Conservation (phyloP, 2,113 vertebrate species). For the Forbesichthys agassizii region DNA sequence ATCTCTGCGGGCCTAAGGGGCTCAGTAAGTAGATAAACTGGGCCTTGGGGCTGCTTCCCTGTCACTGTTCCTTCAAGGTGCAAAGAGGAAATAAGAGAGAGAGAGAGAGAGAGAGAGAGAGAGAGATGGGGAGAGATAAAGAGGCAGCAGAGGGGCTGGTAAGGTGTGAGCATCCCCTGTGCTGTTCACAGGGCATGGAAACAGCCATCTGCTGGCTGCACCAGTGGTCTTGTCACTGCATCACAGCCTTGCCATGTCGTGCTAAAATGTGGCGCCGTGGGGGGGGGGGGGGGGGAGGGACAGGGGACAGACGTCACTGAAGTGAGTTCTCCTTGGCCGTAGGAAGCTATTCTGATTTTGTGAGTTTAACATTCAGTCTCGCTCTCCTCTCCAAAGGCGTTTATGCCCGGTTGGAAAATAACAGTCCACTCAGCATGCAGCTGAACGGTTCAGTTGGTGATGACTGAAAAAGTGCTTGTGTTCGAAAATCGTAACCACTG, state of each 20-base stretch:
- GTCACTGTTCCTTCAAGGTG: neutral
- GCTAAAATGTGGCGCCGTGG: neutral
- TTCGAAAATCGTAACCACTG: too few species aligned
- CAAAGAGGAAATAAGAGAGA: neutral
- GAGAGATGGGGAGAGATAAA: neutral
- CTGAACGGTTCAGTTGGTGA: too few species aligned
- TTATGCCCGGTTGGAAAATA: too few species aligned
- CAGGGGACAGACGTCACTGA: conserved; percentile 9
- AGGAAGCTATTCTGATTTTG: too few species aligned
- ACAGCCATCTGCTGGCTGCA: conserved; percentile 34
- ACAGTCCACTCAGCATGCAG: too few species aligned
- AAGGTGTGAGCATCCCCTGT: neutral
- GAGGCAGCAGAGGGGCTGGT: neutral
- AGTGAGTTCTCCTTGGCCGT: neutral
- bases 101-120: conserved; percentile 1
- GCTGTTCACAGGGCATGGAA: conserved; percentile 8
- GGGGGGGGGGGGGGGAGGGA: neutral
- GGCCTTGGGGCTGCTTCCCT: neutral
- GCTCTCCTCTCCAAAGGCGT: too few species aligned
- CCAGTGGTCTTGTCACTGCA: conserved; percentile 6
- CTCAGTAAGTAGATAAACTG: too few species aligned
- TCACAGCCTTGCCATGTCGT: conserved; percentile 16
- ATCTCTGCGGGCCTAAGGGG: too few species aligned
- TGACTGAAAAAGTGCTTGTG: too few species aligned
- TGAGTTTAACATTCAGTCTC: too few species aligned